Conservation (phyloP, 2,888 invertebrate species). For the Agelastica alni region DNA sequence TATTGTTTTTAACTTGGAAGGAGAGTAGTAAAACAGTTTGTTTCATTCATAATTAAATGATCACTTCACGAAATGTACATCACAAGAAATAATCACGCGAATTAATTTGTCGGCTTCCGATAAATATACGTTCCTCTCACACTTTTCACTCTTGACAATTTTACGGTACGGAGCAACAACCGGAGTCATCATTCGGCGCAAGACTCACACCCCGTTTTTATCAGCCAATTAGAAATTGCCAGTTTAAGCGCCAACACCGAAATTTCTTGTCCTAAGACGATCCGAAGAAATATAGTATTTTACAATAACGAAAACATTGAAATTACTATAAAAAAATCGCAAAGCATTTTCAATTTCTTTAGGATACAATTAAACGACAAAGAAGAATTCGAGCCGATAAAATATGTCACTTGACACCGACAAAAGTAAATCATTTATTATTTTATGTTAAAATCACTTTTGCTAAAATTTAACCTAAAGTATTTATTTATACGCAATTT, state of each 20-base stretch:
- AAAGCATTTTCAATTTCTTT: neutral
- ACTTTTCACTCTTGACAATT: conserved; percentile 21
- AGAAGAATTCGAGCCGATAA: neutral
- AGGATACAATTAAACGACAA: neutral
- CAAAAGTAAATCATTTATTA: neutral
- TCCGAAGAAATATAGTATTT: neutral
- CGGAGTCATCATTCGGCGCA: conserved; percentile 39
- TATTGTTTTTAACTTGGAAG: conserved; percentile 9
- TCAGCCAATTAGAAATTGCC: neutral
- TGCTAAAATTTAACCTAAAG: too few species aligned
- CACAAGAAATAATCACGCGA: conserved; percentile 6
- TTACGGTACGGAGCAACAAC: conserved; percentile 31
- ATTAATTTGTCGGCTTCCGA: conserved; percentile 13
- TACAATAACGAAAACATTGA: too few species aligned
- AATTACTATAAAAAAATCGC: too few species aligned
- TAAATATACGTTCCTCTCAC: conserved; percentile 10
- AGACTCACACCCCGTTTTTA: conserved; percentile 37
- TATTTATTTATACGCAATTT: too few species aligned
- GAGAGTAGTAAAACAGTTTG: neutral
- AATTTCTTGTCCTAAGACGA: neutral
- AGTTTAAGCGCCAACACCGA: neutral
- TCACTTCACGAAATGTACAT: conserved; percentile 14
- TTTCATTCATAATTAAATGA: conserved; percentile 14
- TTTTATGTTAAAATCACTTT: neutral
- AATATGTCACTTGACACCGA: neutral